Conservation (phyloP, 2,113 vertebrate species). For the Cynocephalus volans region DNA sequence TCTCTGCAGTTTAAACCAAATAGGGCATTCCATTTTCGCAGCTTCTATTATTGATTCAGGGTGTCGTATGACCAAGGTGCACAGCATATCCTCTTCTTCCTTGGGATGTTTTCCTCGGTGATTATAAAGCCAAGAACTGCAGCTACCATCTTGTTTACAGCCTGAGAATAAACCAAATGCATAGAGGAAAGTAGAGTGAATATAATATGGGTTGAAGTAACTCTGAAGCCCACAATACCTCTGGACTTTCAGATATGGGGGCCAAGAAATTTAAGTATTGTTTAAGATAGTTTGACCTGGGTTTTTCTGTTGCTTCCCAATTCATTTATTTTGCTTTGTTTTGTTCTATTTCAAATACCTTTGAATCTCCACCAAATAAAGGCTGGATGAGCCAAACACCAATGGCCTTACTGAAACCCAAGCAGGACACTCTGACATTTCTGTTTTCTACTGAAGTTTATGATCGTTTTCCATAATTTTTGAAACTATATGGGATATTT, state of each 20-base stretch:
- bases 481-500: not conserved
- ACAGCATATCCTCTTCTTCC: not conserved
- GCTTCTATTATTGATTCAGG: not conserved
- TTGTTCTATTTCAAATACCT: not conserved
- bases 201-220: not conserved
- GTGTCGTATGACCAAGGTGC: not conserved
- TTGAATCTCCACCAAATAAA: conserved; percentile 27
- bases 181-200: not conserved
- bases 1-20: not conserved
- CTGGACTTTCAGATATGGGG: not conserved
- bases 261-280: not conserved
- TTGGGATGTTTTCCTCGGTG: not conserved
- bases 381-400: not conserved
- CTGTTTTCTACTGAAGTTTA: not conserved
- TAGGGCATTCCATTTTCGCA: not conserved
- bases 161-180: not conserved
- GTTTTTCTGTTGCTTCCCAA: not conserved
- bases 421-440: not conserved
- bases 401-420: not conserved
- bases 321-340: not conserved
- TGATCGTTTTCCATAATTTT: not conserved
- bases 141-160: not conserved
- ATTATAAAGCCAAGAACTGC: not conserved
- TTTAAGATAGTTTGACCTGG: not conserved
- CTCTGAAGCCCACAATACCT: not conserved